phyloP scores from a whole-genome alignment of 2,797 vertebrate species.

The Clamator glandarius region DNA sequence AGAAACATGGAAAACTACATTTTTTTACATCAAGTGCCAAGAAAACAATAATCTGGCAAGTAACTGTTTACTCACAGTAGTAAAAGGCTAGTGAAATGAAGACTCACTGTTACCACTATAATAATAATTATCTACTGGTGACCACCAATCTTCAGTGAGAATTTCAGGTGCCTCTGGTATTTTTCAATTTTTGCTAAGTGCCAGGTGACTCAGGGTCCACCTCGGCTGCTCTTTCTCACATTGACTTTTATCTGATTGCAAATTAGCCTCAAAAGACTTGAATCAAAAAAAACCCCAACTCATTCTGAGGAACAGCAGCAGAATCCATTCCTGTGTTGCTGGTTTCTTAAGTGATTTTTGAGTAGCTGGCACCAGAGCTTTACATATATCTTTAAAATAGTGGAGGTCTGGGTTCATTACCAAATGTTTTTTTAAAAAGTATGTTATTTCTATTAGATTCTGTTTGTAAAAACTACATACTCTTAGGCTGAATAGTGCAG shows the following conservation, averaged over 20 bases:
- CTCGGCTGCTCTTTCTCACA: conserved; percentile 38
- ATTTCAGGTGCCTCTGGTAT: conserved; percentile 46
- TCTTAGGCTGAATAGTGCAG: not conserved
- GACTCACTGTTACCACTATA: conserved; percentile 2
- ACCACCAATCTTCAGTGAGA: conserved; percentile 44
- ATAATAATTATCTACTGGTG: conserved; percentile 35
- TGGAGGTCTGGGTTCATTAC: conserved; percentile 49
- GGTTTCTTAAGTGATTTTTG: conserved; percentile 42
- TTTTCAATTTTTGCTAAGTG: conserved; percentile 44
- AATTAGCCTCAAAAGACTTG: conserved; percentile 22
- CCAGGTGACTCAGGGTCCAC: conserved; percentile 3
- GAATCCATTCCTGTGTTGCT: conserved; percentile 37
- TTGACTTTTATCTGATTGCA: conserved; percentile 31
- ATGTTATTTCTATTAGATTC: conserved; percentile 31
- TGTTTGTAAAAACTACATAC: conserved; percentile 1
- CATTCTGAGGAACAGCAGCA: conserved; percentile 4
- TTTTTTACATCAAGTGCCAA: conserved; percentile 23
- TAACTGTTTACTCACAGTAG: not conserved
- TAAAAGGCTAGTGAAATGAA: conserved; percentile 34
- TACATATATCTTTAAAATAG: conserved; percentile 35
- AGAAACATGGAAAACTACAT: conserved; percentile 42
- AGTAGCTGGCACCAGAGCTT: conserved; percentile 31
- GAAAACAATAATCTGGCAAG: conserved; percentile 56
- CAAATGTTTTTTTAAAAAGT: not conserved
- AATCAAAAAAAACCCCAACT: not conserved